Evolutionary conservation across 2,888 invertebrate species (phyloP).

Genomic region (Aphodius granarius): DNA sequence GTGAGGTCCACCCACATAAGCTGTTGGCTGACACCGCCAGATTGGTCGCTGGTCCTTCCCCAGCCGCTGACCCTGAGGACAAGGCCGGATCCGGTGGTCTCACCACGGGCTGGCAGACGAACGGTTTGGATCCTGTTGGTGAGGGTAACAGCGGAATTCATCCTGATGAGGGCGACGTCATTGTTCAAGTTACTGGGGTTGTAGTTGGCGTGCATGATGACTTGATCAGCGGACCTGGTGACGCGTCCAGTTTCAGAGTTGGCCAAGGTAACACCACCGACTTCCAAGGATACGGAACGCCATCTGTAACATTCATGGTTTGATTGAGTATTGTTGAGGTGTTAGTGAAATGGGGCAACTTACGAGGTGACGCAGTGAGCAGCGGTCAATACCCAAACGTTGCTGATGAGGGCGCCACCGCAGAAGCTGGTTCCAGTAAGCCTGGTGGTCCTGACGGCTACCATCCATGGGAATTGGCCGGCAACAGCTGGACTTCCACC

Average conservation of each 20-base stretch:
- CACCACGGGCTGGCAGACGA: slow-evolving; percentile 27
- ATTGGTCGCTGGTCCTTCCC: slow-evolving; percentile 32
- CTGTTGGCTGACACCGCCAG: slow-evolving; percentile 14
- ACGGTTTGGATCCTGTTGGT: slow-evolving; percentile 21
- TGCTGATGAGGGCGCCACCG: slow-evolving; percentile 33
- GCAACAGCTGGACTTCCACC: slow-evolving; percentile 36
- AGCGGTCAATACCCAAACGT: slow-evolving; percentile 33
- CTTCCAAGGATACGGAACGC: not conserved
- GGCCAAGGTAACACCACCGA: slow-evolving; percentile 12
- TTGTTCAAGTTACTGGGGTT: slow-evolving; percentile 11
- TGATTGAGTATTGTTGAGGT: slow-evolving; percentile 1
- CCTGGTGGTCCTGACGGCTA: slow-evolving; percentile 27
- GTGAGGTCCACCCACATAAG: slow-evolving; percentile 38
- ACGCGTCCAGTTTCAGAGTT: not conserved
- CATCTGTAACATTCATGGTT: not conserved
- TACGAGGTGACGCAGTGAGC: slow-evolving; percentile 34
- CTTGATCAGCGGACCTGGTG: not conserved
- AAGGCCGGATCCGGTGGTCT: slow-evolving; percentile 18
- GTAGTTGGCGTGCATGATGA: slow-evolving; percentile 16
- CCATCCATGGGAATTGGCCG: slow-evolving; percentile 44
- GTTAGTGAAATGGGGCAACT: not conserved
- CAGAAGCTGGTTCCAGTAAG: slow-evolving; percentile 27
- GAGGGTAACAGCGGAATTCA: slow-evolving; percentile 11
- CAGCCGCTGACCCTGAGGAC: slow-evolving; percentile 33
- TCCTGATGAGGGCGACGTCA: slow-evolving; percentile 24